Conservation (phyloP, 2,113 vertebrate genomes). For the Menidia beryllina region DNA sequence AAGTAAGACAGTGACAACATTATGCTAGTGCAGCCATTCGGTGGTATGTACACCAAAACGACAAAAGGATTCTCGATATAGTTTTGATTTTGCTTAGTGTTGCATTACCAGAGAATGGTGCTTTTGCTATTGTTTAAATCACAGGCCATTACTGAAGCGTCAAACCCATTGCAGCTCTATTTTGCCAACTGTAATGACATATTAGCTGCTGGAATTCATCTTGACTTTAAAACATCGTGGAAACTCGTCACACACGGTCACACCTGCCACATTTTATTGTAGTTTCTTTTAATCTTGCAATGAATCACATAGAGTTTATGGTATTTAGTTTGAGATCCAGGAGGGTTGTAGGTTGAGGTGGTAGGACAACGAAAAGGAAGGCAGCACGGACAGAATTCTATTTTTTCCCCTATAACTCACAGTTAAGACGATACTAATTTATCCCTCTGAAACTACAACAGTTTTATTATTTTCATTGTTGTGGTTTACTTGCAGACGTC, state of each 20-base stretch:
- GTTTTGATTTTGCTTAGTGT: constrained; percentile 38
- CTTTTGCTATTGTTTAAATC: constrained; percentile 40
- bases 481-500: constrained; percentile 27
- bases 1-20: constrained; percentile 38
- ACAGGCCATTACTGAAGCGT: constrained; percentile 53
- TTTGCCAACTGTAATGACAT: constrained; percentile 39
- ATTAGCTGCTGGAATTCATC: constrained; percentile 51
- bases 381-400: constrained; percentile 2
- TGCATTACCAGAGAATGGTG: constrained; percentile 29
- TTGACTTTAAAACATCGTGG: constrained; percentile 39
- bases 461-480: neutral
- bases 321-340: constrained; percentile 21
- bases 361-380: constrained; percentile 15
- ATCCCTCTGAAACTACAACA: constrained; percentile 23
- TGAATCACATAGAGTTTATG: constrained; percentile 20
- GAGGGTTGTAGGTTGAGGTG: constrained; percentile 8
- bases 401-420: constrained; percentile 11
- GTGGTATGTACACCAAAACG: constrained; percentile 15
- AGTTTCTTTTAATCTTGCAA: constrained; percentile 29
- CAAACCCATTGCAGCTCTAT: constrained; percentile 21
- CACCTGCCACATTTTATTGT: constrained; percentile 41
- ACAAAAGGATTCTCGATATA: constrained; percentile 7
- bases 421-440: constrained; percentile 24
- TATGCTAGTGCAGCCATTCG: constrained; percentile 24
- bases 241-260: constrained; percentile 27